Base-by-base conservation (phyloP, 2,888 invertebrate species). In the Pemphredon lugubris region DNA sequence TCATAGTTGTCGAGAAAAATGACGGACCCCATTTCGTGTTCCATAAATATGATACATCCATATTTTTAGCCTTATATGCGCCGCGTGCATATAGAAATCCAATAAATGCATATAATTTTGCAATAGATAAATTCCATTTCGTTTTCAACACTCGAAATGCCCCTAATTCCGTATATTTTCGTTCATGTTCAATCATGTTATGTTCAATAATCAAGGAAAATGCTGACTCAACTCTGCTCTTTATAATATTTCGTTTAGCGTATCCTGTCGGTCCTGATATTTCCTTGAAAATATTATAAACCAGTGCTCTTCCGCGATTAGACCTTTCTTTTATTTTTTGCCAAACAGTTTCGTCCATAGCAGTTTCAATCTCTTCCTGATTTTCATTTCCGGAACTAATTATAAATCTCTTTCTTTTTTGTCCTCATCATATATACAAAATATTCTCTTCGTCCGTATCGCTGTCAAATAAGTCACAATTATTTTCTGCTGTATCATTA, bases 361-460 rank as follows among this genome's bases (percentile, higher is more conserved):
- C 55, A 55, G 20, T 55, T 47, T 54, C 47, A 30, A 26, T 47
- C 21, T 59, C 23, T 59, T 59, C 50, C 26, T 59, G 42, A 59
- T 47, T 39, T 32, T 50, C 59, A 59, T 26, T 37, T 50, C 48
- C 50, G 42, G 59, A 59, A 59, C 50, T 59, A 47, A 39, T 34
- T 40, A 57, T 30, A 32, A 45, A 44, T 57, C 45, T 57, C 34
- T n/a, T 59, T 59, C 53, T 40, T 26, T 53, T 53, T 40, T 40
- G 53, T 53, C 53, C 53, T 53, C 51, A 37, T 26, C 53, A 40
- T 47, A 47, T 32, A 26, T 59, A 40, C 50, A 42, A 20, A 59
- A 59, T 50, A 37, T 59, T 59, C 50, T 59, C 50, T 59, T 59
- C 59, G 21, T 57, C 57, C 23, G 26, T 57, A 45, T 57, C 45